Percentiles rank a stretch among this genome's conserved stretches.
These are phyloP conservation scores for Spatulosminthurus flaviceps DNA, from an alignment of 2,888 invertebrate species.

Conservation along the genomic window DNA sequence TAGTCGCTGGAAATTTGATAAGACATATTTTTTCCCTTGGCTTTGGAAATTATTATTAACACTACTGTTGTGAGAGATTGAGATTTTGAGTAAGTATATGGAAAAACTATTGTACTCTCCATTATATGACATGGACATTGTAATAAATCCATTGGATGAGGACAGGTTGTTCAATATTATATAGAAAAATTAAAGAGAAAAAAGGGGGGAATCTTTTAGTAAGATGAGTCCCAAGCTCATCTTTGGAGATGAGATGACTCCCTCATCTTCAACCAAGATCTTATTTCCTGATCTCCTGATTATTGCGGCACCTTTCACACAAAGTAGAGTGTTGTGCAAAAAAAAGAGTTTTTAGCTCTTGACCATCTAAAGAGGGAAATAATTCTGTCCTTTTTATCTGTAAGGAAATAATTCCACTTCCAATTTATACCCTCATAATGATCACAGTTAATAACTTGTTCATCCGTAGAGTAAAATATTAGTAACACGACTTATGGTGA, in stretches of 20 bases:
- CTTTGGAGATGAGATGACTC: not conserved
- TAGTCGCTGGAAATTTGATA: too few species aligned
- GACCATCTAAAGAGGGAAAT: not conserved
- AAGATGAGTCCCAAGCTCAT: not conserved
- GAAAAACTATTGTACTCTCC: not conserved
- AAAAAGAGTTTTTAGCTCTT: too few species aligned
- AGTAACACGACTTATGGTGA: conserved; percentile 21
- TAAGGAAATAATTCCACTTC: conserved; percentile 8
- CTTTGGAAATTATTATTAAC: too few species aligned
- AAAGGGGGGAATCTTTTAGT: not conserved
- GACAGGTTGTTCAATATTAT: conserved; percentile 13
- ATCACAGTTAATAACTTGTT: conserved; percentile 14
- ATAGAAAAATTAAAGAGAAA: too few species aligned
- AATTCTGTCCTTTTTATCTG: not conserved
- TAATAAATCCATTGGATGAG: not conserved
- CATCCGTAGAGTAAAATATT: conserved; percentile 5
- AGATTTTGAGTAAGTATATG: too few species aligned
- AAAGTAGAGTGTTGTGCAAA: not conserved
- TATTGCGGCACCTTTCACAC: conserved; percentile 1
- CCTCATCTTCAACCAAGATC: conserved; percentile 1
- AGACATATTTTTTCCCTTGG: too few species aligned
- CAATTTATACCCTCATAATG: conserved; percentile 18
- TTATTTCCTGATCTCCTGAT: conserved; percentile 8
- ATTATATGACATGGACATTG: not conserved
- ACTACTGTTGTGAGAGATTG: too few species aligned